Evolutionary conservation across 2,797 vertebrate species (phyloP).

Genomic region (Lacerta agilis): DNA sequence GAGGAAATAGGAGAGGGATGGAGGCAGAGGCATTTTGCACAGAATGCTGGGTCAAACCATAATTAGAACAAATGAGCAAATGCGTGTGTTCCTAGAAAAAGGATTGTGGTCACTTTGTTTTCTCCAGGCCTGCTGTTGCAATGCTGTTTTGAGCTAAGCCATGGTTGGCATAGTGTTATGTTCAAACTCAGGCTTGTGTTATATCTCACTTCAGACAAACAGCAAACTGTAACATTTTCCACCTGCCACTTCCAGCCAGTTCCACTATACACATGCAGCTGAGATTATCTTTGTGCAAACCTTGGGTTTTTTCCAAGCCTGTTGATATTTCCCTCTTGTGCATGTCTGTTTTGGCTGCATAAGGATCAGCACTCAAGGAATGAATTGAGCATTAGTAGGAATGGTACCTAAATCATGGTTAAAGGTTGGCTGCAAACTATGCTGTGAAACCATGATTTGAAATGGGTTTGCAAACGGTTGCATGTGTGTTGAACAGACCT

Average conservation of each 20-base stretch:
- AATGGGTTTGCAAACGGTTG: background rate
- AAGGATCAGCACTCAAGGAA: background rate
- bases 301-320: background rate
- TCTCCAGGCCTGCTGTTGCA: too few relatives aligned
- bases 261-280: too few relatives aligned
- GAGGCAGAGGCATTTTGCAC: background rate
- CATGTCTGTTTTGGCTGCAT: background rate
- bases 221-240: too few relatives aligned
- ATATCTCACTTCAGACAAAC: too few relatives aligned
- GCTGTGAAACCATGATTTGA: background rate
- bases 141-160: too few relatives aligned
- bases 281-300: background rate
- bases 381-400: background rate
- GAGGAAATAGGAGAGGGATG: background rate
- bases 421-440: background rate
- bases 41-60: too few relatives aligned
- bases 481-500: background rate
- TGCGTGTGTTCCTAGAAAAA: too few relatives aligned
- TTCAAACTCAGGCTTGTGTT: too few relatives aligned
- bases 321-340: background rate
- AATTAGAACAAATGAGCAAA: too few relatives aligned
- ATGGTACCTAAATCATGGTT: background rate
- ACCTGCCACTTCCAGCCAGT: background rate
- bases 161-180: too few relatives aligned
- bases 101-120: too few relatives aligned